Evolutionary conservation across 2,113 vertebrate species (phyloP).

Genomic region (Trematomus loennbergii): DNA sequence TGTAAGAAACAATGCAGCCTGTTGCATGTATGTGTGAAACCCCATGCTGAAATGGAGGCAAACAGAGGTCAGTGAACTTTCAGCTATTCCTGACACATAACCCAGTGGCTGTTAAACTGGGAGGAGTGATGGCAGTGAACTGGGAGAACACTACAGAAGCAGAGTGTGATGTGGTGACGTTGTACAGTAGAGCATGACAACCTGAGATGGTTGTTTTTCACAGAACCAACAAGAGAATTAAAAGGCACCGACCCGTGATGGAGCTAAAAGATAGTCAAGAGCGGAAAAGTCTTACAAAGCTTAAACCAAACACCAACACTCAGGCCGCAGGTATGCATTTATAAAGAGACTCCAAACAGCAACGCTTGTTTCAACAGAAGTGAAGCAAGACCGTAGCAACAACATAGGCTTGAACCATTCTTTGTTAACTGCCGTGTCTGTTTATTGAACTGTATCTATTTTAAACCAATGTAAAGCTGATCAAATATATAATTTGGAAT

Average conservation of each 20-base stretch:
- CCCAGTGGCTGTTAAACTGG: slow-evolving; percentile 29
- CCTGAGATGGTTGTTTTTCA: slow-evolving; percentile 2
- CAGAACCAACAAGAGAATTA: slow-evolving; percentile 13
- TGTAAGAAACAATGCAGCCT: not conserved
- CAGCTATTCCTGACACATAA: slow-evolving; percentile 60
- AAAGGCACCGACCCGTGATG: not conserved
- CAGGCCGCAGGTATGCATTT: not conserved
- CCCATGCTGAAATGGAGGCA: slow-evolving; percentile 17
- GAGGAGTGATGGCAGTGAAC: slow-evolving; percentile 21
- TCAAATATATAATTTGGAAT: no score
- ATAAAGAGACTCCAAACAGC: not conserved
- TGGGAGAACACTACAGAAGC: slow-evolving; percentile 12
- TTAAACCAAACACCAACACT: not conserved
- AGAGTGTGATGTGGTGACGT: slow-evolving; percentile 29
- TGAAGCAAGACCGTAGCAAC: not conserved
- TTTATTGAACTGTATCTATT: no score
- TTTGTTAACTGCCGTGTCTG: no score
- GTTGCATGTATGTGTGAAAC: slow-evolving; percentile 13
- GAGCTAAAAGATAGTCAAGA: not conserved
- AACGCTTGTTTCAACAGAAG: not conserved
- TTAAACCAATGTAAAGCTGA: no score
- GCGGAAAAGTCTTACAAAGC: not conserved
- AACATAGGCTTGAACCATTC: not conserved
- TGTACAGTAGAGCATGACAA: slow-evolving; percentile 18
- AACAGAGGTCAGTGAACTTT: slow-evolving; percentile 31